Base-by-base conservation (phyloP, 2,797 vertebrate species). In the Helarctos malayanus region DNA sequence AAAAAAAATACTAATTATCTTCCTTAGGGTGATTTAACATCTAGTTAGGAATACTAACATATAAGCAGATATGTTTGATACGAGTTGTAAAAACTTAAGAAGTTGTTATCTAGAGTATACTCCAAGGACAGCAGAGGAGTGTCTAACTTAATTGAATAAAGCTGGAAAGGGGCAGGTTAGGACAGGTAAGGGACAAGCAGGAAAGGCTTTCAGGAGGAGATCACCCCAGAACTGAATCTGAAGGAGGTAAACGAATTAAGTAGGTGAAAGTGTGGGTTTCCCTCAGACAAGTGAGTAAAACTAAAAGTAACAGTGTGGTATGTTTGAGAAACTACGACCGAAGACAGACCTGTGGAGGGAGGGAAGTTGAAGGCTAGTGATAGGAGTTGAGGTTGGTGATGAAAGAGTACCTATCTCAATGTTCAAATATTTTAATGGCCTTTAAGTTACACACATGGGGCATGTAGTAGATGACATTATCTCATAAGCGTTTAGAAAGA, bases 241-340 rank as follows among this genome's bases (percentile, higher is more conserved):
- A 80, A 59, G 25, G 21, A 80, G 2, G 10, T n/a, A 23, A 41
- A 15, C 21, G 15, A 38, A 61, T 21, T 68, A 45, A 85, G 6
- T 54, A 81, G 52, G 12, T 54, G 7, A 82, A 63, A 38, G 0
- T 41, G 2, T 12, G 29, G 9, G 13, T 7, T 12, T 19, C 8
- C 5, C 1, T 0, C 0, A 49, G 9, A 2, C 6, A 14, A 8
- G 7, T 1, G 11, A 75, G 38, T 59, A 35, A 94, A n/a, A 49
- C 6, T 45, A 0, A 80, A 91, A 93, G 15, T 3, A 56, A 11
- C 8, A 12, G 0, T 82, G 13, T 59, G 16, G 0, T 59, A 0
- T 41, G 5, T 14, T 80, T 45, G 38, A 47, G 87, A 87, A 82
- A 21, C 1, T 23, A 4, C 32, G n/a, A 38, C 11, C 35, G 19